Conservation (phyloP, 2,113 vertebrate species). For the Callaeas wilsoni region DNA sequence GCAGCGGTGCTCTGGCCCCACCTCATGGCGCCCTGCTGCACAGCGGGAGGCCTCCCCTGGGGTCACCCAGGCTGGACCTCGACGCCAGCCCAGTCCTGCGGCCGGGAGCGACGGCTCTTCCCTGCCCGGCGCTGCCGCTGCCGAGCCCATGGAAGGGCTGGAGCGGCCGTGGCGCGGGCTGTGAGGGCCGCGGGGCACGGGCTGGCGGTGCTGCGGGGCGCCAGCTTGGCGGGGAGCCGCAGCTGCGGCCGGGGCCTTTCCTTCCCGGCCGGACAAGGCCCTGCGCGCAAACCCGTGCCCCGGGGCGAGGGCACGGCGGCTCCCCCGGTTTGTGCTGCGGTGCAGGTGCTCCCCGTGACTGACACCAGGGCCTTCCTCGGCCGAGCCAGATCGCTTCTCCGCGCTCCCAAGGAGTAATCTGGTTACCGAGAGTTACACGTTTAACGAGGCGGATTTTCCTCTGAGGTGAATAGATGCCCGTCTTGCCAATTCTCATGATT, state of each 20-base stretch:
- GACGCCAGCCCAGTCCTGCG: neutral
- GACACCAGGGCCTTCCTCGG: neutral
- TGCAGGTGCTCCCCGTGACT: neutral
- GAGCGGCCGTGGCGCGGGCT: neutral
- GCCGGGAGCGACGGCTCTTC: fast-evolving
- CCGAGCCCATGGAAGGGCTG: fast-evolving
- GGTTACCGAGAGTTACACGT: neutral
- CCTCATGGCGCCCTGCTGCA: constrained; percentile 48
- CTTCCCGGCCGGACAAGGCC: neutral
- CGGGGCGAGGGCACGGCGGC: neutral
- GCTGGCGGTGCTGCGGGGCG: too few species aligned
- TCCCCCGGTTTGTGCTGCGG: neutral
- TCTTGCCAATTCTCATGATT: constrained; percentile 40
- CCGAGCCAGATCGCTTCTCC: neutral
- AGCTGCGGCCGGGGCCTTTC: fast-evolving
- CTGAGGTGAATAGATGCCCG: neutral
- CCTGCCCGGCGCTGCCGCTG: fast-evolving
- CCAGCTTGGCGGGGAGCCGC: neutral
- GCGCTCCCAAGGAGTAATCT: neutral
- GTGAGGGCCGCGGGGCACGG: neutral
- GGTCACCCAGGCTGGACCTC: neutral
- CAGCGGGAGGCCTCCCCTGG: neutral
- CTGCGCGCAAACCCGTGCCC: neutral
- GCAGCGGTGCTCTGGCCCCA: constrained; percentile 43
- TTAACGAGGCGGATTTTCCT: neutral